Evolutionary conservation across 2,888 invertebrate genomes (phyloP).

Genomic region (Stictocephala bisonia): DNA sequence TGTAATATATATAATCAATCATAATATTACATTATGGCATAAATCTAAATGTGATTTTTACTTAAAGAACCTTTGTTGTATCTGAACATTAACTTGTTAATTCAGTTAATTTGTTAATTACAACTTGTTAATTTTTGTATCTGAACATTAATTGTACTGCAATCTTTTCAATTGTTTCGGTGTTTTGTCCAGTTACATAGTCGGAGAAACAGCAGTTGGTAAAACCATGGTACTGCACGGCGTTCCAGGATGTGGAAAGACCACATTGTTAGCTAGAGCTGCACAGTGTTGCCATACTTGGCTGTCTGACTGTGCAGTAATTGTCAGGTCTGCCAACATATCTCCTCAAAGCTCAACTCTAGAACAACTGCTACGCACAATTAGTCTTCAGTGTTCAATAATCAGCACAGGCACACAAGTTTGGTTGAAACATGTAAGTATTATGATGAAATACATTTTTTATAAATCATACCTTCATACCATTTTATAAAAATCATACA

Average conservation of each 20-base stretch:
- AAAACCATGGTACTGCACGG: constrained; percentile 80
- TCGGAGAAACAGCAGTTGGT: constrained; percentile 63
- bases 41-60: too few relatives aligned
- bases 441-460: background rate
- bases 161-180: too few relatives aligned
- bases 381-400: constrained; percentile 80
- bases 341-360: constrained; percentile 75
- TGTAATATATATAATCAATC: too few relatives aligned
- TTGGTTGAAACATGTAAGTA: constrained; percentile 44
- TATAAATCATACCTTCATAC: too few relatives aligned
- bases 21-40: too few relatives aligned
- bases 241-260: constrained; percentile 86
- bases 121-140: too few relatives aligned
- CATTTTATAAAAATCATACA: too few relatives aligned
- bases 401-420: constrained; percentile 73
- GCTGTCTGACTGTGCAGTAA: constrained; percentile 62
- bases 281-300: constrained; percentile 66
- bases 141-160: too few relatives aligned
- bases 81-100: too few relatives aligned
- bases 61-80: too few relatives aligned
- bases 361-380: constrained; percentile 78
- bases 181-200: constrained; percentile 71
- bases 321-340: constrained; percentile 73
- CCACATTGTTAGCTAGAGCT: constrained; percentile 80
- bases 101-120: too few relatives aligned